A percentile compares a stretch with the other conserved stretches of the same genome.
phyloP scores from a whole-genome alignment of 2,888 invertebrate species.

The Heterodera filipjevi region DNA sequence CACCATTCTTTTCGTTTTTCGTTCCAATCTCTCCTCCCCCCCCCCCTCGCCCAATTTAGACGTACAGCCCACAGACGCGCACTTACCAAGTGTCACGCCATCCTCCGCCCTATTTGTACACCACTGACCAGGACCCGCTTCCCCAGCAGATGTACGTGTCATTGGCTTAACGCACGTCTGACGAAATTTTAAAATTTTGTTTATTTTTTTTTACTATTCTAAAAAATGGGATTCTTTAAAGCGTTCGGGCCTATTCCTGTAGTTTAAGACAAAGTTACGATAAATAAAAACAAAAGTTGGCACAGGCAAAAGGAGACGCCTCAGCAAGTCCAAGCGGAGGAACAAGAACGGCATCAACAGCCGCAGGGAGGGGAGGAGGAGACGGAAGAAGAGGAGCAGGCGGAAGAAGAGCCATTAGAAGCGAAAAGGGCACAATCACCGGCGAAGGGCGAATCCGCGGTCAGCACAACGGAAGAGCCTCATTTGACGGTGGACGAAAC shows the following conservation, averaged over 20 bases:
- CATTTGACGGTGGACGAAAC: background rate
- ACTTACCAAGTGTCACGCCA: constrained; percentile 40
- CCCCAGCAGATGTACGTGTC: constrained; percentile 10
- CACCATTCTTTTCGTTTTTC: background rate
- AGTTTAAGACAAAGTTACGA: too few species aligned
- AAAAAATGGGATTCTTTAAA: too few species aligned
- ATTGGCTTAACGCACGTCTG: too few species aligned
- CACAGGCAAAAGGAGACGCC: constrained; percentile 1
- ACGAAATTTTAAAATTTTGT: background rate
- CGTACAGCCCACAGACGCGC: constrained; percentile 39
- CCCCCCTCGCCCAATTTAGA: constrained; percentile 19
- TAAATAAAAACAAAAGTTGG: background rate
- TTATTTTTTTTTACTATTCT: too few species aligned
- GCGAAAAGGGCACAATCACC: background rate
- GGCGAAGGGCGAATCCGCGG: background rate
- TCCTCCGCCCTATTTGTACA: constrained; percentile 34
- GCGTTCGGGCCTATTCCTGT: too few species aligned
- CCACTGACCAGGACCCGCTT: constrained; percentile 10
- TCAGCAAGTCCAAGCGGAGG: background rate
- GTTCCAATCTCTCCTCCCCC: background rate
- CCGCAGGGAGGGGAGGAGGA: background rate
- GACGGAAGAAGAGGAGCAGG: background rate
- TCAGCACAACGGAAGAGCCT: background rate
- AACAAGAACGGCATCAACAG: too few species aligned
- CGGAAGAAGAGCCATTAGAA: background rate